Evolutionary conservation across 2,113 vertebrate genomes (phyloP).

Genomic region (Nothobranchius furzeri): DNA sequence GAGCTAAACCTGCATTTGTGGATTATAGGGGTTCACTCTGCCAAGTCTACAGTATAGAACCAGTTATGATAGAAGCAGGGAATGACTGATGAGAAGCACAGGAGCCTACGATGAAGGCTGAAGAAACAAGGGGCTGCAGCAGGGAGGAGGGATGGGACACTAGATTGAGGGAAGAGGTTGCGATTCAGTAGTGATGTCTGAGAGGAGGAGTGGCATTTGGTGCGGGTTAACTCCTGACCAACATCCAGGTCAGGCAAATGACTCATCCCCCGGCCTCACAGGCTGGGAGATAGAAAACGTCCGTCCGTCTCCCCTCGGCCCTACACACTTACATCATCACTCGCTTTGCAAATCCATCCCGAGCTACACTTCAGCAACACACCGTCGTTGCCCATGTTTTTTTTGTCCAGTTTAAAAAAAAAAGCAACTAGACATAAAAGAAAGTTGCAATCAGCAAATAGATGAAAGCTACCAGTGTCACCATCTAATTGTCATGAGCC

Average conservation of each 20-base stretch:
- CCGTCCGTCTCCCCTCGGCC: background rate
- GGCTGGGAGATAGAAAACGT: constrained; percentile 20
- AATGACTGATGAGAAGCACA: constrained; percentile 53
- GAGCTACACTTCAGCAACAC: constrained; percentile 37
- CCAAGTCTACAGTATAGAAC: constrained; percentile 66
- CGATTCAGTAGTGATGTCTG: constrained; percentile 61
- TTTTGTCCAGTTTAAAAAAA: constrained; percentile 6
- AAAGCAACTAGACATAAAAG: background rate
- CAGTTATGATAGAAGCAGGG: constrained; percentile 65
- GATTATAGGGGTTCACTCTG: constrained; percentile 66
- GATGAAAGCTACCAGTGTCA: background rate
- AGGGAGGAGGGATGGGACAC: constrained; percentile 28
- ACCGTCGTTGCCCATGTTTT: constrained; percentile 25
- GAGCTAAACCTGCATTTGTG: constrained; percentile 62
- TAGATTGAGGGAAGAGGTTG: constrained; percentile 33
- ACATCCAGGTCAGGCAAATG: constrained; percentile 20
- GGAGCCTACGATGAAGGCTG: constrained; percentile 45
- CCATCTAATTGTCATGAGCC: constrained; percentile 21
- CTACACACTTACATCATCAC: constrained; percentile 18
- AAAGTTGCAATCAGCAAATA: background rate
- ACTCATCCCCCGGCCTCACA: constrained; percentile 35
- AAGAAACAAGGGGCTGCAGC: constrained; percentile 35
- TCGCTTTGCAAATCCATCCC: constrained; percentile 38
- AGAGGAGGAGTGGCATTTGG: constrained; percentile 49
- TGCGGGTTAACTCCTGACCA: constrained; percentile 49